Conservation (phyloP, 1,140 invertebrate genomes). For the Drosophila pseudoobscura region DNA sequence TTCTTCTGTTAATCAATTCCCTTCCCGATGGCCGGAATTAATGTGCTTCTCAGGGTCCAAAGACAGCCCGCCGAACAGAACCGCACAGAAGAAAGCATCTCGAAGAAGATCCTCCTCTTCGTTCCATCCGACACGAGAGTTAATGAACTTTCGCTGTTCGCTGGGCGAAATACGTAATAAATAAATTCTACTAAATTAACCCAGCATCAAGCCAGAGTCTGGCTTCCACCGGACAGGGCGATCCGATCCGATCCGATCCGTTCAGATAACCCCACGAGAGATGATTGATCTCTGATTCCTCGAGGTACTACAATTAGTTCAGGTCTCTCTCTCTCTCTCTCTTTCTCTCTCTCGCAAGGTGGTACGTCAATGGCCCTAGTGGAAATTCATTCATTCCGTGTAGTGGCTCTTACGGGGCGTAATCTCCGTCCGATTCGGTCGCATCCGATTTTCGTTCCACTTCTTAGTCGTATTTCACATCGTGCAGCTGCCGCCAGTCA, state of each 20-base stretch:
- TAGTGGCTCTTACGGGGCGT: no score
- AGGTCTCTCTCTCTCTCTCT: constrained; percentile 7
- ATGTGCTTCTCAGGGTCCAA: constrained; percentile 15
- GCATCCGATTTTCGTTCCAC: constrained; percentile 11
- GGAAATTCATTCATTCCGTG: constrained; percentile 63
- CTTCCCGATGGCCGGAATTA: constrained; percentile 17
- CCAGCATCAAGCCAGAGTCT: no score
- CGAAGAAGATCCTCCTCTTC: no score
- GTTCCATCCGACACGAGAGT: no score
- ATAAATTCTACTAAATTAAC: no score
- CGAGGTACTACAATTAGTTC: constrained; percentile 42
- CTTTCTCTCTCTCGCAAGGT: constrained; percentile 26
- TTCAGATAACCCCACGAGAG: constrained; percentile 50
- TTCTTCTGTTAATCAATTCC: constrained; percentile 77
- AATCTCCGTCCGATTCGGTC: neutral
- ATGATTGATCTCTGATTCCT: constrained; percentile 21
- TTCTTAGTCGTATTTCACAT: constrained; percentile 17
- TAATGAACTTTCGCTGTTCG: no score
- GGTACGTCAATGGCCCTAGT: constrained; percentile 45
- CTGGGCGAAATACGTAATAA: no score
- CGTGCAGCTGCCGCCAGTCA: constrained; percentile 29
- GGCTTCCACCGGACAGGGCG: no score
- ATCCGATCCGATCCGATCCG: no score
- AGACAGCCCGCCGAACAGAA: no score
- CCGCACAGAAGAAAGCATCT: no score